These are phyloP conservation scores for Dascyllus trimaculatus DNA, from an alignment of 2,113 vertebrate genomes.

Conservation along the genomic window DNA sequence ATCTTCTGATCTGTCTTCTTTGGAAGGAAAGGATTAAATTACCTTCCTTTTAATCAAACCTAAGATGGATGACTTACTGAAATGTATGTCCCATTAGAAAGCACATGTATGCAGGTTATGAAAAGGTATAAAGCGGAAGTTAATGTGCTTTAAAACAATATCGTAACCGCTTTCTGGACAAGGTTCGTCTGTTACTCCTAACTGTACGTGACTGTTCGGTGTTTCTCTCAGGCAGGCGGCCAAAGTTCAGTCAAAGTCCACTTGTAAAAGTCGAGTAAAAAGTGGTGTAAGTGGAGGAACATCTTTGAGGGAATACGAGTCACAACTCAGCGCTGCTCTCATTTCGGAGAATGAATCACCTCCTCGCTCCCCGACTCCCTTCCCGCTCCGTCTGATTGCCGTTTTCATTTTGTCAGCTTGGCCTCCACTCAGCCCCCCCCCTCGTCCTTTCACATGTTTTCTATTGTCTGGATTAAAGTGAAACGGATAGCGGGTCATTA, in stretches of 20 bases:
- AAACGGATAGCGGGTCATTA: slow-evolving; percentile 54
- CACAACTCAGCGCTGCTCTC: slow-evolving; percentile 39
- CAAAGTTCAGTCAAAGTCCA: background rate
- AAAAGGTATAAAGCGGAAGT: no score
- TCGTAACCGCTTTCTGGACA: background rate
- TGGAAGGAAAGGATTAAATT: no score
- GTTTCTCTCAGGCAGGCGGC: background rate
- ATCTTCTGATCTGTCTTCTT: no score
- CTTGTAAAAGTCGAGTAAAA: background rate
- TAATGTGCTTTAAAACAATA: background rate
- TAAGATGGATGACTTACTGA: no score
- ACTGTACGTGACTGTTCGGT: background rate
- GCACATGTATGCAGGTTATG: no score
- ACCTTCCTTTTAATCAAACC: no score
- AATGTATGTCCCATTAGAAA: no score
- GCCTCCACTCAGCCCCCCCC: slow-evolving; percentile 12
- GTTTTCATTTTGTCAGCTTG: slow-evolving; percentile 52
- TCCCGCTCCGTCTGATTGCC: slow-evolving; percentile 31
- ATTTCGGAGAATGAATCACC: slow-evolving; percentile 54
- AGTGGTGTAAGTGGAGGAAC: slow-evolving; percentile 1
- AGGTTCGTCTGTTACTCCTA: no score
- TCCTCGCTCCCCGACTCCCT: background rate
- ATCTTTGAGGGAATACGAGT: slow-evolving; percentile 40
- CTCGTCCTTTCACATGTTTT: slow-evolving; percentile 36
- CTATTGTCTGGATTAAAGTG: slow-evolving; percentile 50